phyloP scores from a whole-genome alignment of 1,140 invertebrate genomes.

The Drosophila auraria region DNA sequence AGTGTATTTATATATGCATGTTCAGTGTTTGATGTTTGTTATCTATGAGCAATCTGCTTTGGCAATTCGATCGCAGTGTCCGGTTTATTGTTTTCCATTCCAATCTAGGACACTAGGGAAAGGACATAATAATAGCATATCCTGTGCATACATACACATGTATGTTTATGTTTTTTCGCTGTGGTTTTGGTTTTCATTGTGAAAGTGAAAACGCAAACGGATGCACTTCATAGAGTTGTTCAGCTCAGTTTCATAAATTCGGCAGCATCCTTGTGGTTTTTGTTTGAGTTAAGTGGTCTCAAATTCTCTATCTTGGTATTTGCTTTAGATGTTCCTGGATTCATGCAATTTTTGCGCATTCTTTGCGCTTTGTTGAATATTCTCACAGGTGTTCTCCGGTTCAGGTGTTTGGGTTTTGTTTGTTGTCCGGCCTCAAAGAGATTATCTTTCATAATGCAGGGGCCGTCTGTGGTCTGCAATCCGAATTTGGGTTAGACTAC shows the following conservation, averaged over 20 bases:
- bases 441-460: constrained; percentile 55
- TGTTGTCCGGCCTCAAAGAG: constrained; percentile 62
- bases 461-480: constrained; percentile 5
- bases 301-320: constrained; percentile 46
- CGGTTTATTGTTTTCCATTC: constrained; percentile 68
- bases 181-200: constrained; percentile 79
- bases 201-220: constrained; percentile 81
- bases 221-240: constrained; percentile 65
- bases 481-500: not conserved
- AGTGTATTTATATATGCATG: not conserved
- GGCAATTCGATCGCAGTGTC: constrained; percentile 78
- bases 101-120: constrained; percentile 61
- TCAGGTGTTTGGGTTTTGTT: constrained; percentile 53
- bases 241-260: constrained; percentile 20
- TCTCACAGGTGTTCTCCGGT: constrained; percentile 71
- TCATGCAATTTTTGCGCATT: constrained; percentile 80
- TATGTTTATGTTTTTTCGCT: constrained; percentile 45
- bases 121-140: constrained; percentile 66
- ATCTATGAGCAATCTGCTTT: constrained; percentile 40
- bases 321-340: constrained; percentile 34
- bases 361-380: constrained; percentile 73
- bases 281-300: constrained; percentile 75
- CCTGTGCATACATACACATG: constrained; percentile 43
- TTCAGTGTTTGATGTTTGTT: constrained; percentile 21
- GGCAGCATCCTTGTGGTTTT: constrained; percentile 42